Conservation (phyloP, 2,888 invertebrate species). For the Odontocolon sp. region DNA sequence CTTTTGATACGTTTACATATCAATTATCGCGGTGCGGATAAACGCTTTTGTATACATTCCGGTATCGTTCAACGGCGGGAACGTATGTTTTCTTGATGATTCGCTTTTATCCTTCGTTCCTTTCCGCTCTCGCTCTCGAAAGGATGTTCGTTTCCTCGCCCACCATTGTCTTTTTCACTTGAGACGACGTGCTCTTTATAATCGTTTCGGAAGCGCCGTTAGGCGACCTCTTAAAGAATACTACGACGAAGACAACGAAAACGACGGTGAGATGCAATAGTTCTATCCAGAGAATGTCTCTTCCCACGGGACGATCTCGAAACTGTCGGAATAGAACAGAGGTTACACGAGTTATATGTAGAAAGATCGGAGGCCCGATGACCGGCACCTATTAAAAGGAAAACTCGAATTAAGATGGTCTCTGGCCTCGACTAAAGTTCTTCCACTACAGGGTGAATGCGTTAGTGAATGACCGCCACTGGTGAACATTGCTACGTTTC, state of each 20-base stretch:
- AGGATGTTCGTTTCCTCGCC: conserved; percentile 28
- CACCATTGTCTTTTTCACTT: conserved; percentile 47
- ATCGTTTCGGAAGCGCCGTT: conserved; percentile 54
- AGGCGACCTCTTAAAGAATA: conserved; percentile 48
- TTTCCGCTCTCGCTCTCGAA: conserved; percentile 49
- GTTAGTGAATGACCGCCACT: too few relatives aligned
- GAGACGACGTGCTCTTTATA: conserved; percentile 41
- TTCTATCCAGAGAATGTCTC: conserved; percentile 34
- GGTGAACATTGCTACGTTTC: too few relatives aligned
- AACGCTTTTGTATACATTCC: neutral
- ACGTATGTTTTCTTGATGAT: neutral
- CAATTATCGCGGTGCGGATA: conserved; percentile 1
- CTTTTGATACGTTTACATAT: neutral
- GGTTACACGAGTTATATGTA: neutral
- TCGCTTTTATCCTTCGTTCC: conserved; percentile 7
- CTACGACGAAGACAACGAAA: conserved; percentile 38
- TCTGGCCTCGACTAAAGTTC: neutral
- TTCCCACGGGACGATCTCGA: conserved; percentile 45
- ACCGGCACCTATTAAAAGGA: conserved; percentile 16
- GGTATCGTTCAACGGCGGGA: neutral
- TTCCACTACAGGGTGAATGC: too few relatives aligned
- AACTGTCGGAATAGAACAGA: conserved; percentile 4
- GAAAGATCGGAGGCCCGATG: conserved; percentile 4
- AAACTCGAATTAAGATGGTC: conserved; percentile 1
- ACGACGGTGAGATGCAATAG: conserved; percentile 23